phyloP scores from a whole-genome alignment of 2,113 vertebrate genomes.

The Syngnathus floridae region DNA sequence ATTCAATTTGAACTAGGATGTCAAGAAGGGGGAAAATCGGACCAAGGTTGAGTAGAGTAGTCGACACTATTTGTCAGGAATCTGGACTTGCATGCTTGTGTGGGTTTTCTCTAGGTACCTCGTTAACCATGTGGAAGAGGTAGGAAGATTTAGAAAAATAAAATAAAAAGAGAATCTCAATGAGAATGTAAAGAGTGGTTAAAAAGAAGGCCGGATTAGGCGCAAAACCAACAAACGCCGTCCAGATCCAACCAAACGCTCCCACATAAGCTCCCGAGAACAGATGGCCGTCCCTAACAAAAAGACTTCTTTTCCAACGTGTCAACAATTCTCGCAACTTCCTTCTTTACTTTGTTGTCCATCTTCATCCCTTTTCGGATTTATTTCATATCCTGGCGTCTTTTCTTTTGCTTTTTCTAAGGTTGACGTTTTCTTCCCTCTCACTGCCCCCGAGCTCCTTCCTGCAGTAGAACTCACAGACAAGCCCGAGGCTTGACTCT shows the following conservation, averaged over 20 bases:
- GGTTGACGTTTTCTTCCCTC: neutral
- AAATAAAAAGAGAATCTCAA: too few relatives aligned
- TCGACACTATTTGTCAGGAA: neutral
- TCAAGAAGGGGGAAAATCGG: neutral
- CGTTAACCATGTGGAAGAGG: neutral
- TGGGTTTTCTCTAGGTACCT: neutral
- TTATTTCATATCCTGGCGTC: constrained; percentile 5
- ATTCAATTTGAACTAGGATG: neutral
- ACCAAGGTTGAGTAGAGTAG: neutral
- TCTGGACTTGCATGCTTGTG: too few relatives aligned
- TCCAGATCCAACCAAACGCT: constrained; percentile 14
- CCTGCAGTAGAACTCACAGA: constrained; percentile 22
- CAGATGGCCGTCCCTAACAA: constrained; percentile 37
- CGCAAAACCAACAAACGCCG: neutral
- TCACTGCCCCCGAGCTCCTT: constrained; percentile 10
- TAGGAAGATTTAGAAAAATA: too few relatives aligned
- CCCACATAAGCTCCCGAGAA: constrained; percentile 32
- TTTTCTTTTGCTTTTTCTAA: constrained; percentile 1
- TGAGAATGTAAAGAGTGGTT: too few relatives aligned
- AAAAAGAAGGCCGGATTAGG: neutral
- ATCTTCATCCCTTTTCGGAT: neutral
- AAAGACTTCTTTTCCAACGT: constrained; percentile 6
- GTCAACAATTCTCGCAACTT: constrained; percentile 6
- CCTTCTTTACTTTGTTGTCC: neutral
- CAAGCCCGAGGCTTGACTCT: constrained; percentile 21